phyloP scores from a whole-genome alignment of 2,888 invertebrate genomes.

The Thymelicus acteon region DNA sequence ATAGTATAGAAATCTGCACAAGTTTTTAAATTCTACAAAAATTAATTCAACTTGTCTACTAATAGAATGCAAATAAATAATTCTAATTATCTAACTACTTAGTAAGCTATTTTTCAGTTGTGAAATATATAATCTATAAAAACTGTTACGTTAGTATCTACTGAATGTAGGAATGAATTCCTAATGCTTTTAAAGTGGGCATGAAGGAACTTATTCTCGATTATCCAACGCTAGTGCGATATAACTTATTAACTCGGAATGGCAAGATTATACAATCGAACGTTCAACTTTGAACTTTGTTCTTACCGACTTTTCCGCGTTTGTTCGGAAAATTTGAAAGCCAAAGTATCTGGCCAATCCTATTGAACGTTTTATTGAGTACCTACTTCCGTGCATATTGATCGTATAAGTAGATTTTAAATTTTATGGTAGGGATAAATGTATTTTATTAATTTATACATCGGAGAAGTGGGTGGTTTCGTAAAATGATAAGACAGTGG shows the following conservation, averaged over 20 bases:
- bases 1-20: no score
- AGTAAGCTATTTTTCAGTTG: no score
- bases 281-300: constrained; percentile 35
- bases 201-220: constrained; percentile 13
- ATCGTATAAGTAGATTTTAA: background rate
- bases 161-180: background rate
- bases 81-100: no score
- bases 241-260: constrained; percentile 35
- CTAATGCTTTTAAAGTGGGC: background rate
- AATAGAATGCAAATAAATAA: no score
- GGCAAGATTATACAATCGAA: constrained; percentile 37
- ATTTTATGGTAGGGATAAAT: background rate
- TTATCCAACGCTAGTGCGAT: constrained; percentile 31
- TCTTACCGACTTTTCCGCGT: constrained; percentile 30
- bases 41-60: no score
- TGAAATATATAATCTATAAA: no score
- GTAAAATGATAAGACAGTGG: no score
- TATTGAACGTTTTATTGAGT: constrained; percentile 32
- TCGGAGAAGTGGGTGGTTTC: no score
- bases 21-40: no score
- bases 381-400: background rate
- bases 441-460: no score
- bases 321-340: constrained; percentile 31
- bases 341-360: constrained; percentile 29
- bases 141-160: background rate